phyloP scores from a whole-genome alignment of 2,888 invertebrate genomes.

The Tinea semifulvella region DNA sequence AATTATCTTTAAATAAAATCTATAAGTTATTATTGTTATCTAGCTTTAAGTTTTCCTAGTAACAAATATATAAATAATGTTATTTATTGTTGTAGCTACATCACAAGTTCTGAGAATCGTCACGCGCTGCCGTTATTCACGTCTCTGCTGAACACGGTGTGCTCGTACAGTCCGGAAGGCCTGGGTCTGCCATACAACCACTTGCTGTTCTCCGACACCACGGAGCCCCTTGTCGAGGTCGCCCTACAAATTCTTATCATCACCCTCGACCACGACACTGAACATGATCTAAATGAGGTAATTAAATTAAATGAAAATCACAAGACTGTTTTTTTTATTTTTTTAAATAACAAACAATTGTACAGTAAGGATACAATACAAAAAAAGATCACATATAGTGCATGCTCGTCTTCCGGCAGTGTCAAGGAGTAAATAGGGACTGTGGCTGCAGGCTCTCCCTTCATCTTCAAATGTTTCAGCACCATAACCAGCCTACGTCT shows the following conservation, averaged over 20 bases:
- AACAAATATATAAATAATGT: too few species aligned
- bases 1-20: too few species aligned
- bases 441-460: too few species aligned
- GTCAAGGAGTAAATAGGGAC: too few species aligned
- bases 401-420: too few species aligned
- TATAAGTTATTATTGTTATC: too few species aligned
- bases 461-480: too few species aligned
- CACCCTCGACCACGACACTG: constrained; percentile 93
- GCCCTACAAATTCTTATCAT: constrained; percentile 94
- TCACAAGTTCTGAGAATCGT: constrained; percentile 81
- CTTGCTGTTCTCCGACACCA: constrained; percentile 89
- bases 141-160: constrained; percentile 94
- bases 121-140: constrained; percentile 98
- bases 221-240: constrained; percentile 94
- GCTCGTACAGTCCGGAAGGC: constrained; percentile 98
- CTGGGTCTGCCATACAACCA: constrained; percentile 98
- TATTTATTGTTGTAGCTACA: constrained; percentile 55
- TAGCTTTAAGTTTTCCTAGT: too few species aligned
- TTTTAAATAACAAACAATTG: too few species aligned
- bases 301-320: constrained; percentile 21
- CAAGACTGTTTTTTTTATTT: neutral
- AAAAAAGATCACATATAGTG: too few species aligned
- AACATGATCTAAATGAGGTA: constrained; percentile 72
- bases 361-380: too few species aligned
- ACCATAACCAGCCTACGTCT: too few species aligned